Conservation (phyloP, 2,113 vertebrate species). For the Cyphomyrus discorhynchus region DNA sequence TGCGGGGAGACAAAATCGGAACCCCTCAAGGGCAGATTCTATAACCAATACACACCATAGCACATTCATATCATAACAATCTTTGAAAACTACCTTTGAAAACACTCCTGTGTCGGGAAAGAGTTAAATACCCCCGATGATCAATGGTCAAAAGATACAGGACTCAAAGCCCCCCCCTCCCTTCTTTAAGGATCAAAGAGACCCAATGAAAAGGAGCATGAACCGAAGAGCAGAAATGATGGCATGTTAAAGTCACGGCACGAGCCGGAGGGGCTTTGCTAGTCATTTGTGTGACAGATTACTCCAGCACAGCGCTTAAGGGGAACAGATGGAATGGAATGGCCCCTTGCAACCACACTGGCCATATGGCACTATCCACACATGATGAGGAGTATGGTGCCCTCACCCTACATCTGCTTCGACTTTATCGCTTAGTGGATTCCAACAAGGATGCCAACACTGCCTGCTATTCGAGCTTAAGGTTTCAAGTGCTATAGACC, state of each 20-base stretch:
- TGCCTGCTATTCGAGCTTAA: not conserved
- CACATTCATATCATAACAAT: not conserved
- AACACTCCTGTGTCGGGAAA: not conserved
- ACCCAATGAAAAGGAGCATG: not conserved
- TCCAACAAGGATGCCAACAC: not conserved
- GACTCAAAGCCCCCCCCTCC: not conserved
- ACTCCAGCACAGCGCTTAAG: not conserved
- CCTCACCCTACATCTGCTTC: not conserved
- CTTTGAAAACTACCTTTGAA: not conserved
- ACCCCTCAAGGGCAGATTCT: not conserved
- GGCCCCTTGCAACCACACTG: not conserved
- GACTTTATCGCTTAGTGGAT: not conserved
- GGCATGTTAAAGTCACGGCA: not conserved
- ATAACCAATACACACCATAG: not conserved
- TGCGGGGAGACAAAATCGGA: slow-evolving; percentile 43
- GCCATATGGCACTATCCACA: not conserved
- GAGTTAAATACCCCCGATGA: not conserved
- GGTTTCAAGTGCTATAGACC: not conserved
- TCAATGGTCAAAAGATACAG: not conserved
- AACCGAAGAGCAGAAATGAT: no score
- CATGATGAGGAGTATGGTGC: not conserved
- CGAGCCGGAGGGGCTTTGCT: not conserved
- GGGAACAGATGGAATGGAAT: slow-evolving; percentile 1
- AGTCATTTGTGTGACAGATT: slow-evolving; percentile 4
- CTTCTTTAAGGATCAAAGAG: not conserved